These are phyloP conservation scores for Julus scanicus DNA, from an alignment of 2,888 invertebrate species.

Conservation along the genomic window DNA sequence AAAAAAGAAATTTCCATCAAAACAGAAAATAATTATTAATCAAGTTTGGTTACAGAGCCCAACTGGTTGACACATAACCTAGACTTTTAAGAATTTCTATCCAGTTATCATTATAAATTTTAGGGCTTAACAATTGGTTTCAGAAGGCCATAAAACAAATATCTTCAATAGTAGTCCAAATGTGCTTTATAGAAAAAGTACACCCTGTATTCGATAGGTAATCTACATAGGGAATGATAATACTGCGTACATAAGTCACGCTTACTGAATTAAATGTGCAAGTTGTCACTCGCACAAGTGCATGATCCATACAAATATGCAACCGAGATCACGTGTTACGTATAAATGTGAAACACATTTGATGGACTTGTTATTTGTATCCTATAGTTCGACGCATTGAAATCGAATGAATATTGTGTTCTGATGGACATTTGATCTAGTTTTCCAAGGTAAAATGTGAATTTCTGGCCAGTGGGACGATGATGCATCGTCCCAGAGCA, in stretches of 20 bases:
- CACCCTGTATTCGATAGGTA: too few relatives aligned
- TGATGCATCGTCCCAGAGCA: too few relatives aligned
- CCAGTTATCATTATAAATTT: background rate
- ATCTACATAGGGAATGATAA: too few relatives aligned
- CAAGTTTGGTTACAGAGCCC: slow-evolving; percentile 1
- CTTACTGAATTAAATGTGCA: background rate
- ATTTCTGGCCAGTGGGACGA: background rate
- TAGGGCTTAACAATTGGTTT: too few relatives aligned
- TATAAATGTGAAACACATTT: background rate
- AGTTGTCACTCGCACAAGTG: background rate
- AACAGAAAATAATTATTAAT: background rate
- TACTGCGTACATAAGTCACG: background rate
- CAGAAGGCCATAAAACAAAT: too few relatives aligned
- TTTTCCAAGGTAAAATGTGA: background rate
- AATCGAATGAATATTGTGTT: background rate
- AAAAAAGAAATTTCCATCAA: background rate
- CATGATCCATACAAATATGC: background rate
- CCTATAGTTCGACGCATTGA: background rate
- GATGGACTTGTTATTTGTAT: background rate
- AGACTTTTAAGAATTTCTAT: background rate
- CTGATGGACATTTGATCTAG: background rate
- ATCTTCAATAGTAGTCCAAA: too few relatives aligned
- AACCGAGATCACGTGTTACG: background rate
- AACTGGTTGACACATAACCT: background rate
- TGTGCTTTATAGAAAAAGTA: too few relatives aligned